Percentiles rank a stretch among this genome's conserved stretches.
Conservation (phyloP, 2,888 invertebrate species). For the Pollenia angustigena region DNA sequence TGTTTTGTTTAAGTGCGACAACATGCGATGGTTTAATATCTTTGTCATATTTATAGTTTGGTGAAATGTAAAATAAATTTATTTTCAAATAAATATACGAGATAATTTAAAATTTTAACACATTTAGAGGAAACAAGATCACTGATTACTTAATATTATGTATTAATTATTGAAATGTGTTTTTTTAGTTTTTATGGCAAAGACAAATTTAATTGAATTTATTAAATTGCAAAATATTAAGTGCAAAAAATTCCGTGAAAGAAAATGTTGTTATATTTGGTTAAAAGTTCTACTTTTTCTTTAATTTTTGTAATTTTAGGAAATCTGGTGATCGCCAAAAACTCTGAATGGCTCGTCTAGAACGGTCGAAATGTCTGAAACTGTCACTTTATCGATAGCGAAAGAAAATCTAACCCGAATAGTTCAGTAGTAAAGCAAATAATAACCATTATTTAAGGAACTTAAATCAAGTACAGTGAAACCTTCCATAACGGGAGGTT, state of each 20-base stretch:
- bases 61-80: constrained; percentile 31
- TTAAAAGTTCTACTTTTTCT: neutral
- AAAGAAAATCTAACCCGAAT: too few species aligned
- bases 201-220: constrained; percentile 46
- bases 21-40: constrained; percentile 25
- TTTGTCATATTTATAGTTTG: constrained; percentile 12
- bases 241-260: neutral
- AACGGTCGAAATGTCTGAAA: too few species aligned
- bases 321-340: too few species aligned
- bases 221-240: constrained; percentile 29
- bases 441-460: too few species aligned
- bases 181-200: constrained; percentile 5
- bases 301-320: too few species aligned
- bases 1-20: constrained; percentile 30
- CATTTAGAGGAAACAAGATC: constrained; percentile 7
- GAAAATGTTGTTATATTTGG: neutral
- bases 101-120: constrained; percentile 46
- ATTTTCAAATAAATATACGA: constrained; percentile 46
- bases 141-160: constrained; percentile 2
- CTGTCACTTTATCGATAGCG: too few species aligned
- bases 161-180: too few species aligned
- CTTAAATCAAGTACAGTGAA: too few species aligned
- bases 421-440: too few species aligned
- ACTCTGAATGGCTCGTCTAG: too few species aligned
- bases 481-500: too few species aligned